Conservation (phyloP, 92 coral and sea anemone genomes). For the Porites cylindrica region DNA sequence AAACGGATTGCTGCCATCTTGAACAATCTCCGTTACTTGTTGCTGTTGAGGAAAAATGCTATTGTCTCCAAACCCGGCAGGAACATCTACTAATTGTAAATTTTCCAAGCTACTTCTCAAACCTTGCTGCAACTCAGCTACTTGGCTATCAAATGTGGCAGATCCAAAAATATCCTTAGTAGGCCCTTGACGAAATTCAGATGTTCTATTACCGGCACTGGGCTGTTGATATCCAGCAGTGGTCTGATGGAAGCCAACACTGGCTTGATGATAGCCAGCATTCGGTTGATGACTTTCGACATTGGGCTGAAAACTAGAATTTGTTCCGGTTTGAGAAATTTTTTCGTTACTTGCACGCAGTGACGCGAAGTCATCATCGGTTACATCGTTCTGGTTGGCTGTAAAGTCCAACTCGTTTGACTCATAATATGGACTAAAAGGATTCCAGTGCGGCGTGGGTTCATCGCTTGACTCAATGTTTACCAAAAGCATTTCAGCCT, state of each 20-base stretch:
- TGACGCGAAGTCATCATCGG: constrained; percentile 83
- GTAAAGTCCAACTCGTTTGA: constrained; percentile 59
- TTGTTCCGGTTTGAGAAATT: not conserved
- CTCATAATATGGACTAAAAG: constrained; percentile 87
- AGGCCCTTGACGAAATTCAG: constrained; percentile 23
- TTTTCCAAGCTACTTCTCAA: constrained; percentile 5
- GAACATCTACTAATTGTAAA: not conserved
- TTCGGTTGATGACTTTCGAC: not conserved
- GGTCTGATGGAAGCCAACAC: not conserved
- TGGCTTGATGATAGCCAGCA: not conserved
- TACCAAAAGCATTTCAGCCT: constrained; percentile 68
- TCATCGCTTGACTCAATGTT: constrained; percentile 62
- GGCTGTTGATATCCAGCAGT: not conserved
- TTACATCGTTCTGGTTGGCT: constrained; percentile 19
- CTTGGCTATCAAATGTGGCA: constrained; percentile 50
- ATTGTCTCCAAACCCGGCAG: constrained; percentile 21
- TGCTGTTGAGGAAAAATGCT: constrained; percentile 23
- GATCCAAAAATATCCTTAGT: constrained; percentile 82
- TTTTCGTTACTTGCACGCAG: constrained; percentile 52
- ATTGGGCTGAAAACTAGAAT: not conserved
- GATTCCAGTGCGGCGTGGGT: constrained; percentile 82
- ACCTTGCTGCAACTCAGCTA: constrained; percentile 13
- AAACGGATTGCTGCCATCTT: constrained; percentile 45
- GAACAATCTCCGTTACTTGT: constrained; percentile 9
- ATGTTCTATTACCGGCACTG: not conserved